A percentile compares a stretch with the other conserved stretches of the same genome.
Conservation (phyloP, 2,888 invertebrate species). For the Eupithecia abbreviata region DNA sequence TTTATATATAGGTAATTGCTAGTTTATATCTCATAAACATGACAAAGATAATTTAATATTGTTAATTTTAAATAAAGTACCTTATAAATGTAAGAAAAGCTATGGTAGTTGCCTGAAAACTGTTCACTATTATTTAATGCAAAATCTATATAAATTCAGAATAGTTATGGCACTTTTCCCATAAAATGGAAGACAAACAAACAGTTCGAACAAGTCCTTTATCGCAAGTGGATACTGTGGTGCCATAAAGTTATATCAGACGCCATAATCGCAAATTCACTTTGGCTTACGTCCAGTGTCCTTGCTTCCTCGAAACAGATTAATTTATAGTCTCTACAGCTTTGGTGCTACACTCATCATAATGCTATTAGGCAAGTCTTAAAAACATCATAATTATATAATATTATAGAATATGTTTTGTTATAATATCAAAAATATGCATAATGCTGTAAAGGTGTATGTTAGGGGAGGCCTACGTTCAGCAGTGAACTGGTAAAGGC, state of each 20-base stretch:
- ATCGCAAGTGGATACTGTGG: constrained; percentile 44
- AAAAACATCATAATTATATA: too few relatives aligned
- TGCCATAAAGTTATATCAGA: constrained; percentile 55
- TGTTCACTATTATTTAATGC: neutral
- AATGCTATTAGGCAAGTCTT: neutral
- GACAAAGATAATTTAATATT: too few relatives aligned
- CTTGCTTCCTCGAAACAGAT: neutral
- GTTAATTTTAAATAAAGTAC: too few relatives aligned
- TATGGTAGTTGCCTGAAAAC: neutral
- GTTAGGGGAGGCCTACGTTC: too few relatives aligned
- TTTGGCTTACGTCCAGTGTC: constrained; percentile 67
- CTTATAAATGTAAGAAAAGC: neutral
- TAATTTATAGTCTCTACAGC: neutral
- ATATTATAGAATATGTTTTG: too few relatives aligned
- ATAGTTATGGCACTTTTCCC: constrained; percentile 17
- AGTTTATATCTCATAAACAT: too few relatives aligned
- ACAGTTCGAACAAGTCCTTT: constrained; percentile 43
- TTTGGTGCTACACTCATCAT: neutral
- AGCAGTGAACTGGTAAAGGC: too few relatives aligned
- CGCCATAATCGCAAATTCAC: constrained; percentile 70
- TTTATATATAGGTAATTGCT: too few relatives aligned
- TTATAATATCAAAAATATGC: too few relatives aligned
- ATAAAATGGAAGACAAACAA: constrained; percentile 44
- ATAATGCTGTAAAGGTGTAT: too few relatives aligned
- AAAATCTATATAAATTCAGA: constrained; percentile 20